Conservation (phyloP, 2,113 vertebrate species). For the Leptobrachium ailaonicum region DNA sequence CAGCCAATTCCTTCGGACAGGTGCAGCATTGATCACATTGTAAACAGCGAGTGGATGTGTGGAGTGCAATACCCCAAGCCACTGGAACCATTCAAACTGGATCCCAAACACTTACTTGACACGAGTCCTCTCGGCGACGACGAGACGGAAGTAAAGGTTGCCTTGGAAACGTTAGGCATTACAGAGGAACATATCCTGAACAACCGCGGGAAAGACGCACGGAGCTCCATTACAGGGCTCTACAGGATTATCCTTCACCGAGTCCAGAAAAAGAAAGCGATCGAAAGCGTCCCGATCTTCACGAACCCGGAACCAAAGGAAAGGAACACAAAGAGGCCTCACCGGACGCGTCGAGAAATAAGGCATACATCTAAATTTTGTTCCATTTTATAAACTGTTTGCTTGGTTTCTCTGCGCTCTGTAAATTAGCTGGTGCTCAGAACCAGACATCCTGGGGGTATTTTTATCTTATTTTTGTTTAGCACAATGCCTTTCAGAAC, state of each 20-base stretch:
- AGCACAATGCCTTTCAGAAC: constrained; percentile 31
- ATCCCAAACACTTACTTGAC: constrained; percentile 81
- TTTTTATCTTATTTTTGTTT: constrained; percentile 56
- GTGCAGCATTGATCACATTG: constrained; percentile 81
- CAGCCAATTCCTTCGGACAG: constrained; percentile 80
- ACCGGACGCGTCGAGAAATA: constrained; percentile 72
- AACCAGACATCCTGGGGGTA: constrained; percentile 13
- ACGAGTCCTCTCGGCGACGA: constrained; percentile 73
- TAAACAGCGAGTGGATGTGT: constrained; percentile 87
- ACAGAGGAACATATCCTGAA: constrained; percentile 86
- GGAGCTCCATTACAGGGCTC: constrained; percentile 86
- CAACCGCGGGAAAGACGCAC: constrained; percentile 81
- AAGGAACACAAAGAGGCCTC: constrained; percentile 71
- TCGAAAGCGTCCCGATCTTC: constrained; percentile 74
- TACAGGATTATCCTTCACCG: constrained; percentile 90
- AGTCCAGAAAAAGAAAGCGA: constrained; percentile 78
- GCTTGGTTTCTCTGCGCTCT: constrained; percentile 33
- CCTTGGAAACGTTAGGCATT: constrained; percentile 82
- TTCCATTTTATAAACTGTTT: constrained; percentile 80
- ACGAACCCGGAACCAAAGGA: constrained; percentile 65
- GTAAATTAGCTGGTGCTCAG: constrained; percentile 44
- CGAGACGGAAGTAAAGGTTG: constrained; percentile 79
- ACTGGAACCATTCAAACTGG: constrained; percentile 82
- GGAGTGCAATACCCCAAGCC: constrained; percentile 81
- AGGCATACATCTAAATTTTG: constrained; percentile 92